Evolutionary conservation across 1,140 invertebrate species (phyloP).

Genomic region (Sarcophaga peregrina): DNA sequence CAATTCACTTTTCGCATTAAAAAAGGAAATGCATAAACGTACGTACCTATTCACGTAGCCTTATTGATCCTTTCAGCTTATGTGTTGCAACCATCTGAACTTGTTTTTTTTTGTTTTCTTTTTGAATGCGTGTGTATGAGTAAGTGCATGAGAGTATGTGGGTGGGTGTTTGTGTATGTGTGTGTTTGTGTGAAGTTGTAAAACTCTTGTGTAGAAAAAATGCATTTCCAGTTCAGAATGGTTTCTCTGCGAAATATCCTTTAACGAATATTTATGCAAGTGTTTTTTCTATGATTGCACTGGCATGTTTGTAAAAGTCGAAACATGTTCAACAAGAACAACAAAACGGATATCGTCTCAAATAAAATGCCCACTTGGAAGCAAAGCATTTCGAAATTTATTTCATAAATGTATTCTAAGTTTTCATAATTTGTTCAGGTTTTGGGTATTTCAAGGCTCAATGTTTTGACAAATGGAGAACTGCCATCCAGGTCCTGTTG

Average conservation of each 20-base stretch:
- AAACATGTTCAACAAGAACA: background rate
- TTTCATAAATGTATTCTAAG: too few species aligned
- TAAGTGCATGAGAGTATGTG: background rate
- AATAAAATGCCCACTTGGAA: background rate
- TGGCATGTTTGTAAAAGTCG: background rate
- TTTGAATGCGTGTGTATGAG: background rate
- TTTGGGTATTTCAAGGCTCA: too few species aligned
- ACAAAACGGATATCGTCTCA: background rate
- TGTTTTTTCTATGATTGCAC: conserved; percentile 3
- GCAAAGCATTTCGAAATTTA: background rate
- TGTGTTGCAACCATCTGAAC: background rate
- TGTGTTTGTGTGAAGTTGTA: background rate
- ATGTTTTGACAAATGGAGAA: too few species aligned
- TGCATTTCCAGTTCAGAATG: conserved; percentile 3
- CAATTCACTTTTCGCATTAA: background rate
- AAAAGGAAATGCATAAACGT: background rate
- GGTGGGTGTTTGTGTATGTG: background rate
- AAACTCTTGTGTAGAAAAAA: conserved; percentile 6
- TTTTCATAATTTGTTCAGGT: too few species aligned
- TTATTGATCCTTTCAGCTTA: conserved; percentile 34
- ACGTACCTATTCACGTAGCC: conserved; percentile 26
- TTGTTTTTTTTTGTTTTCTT: background rate
- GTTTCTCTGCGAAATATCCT: conserved; percentile 18
- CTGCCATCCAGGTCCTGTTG: too few species aligned
- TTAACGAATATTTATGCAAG: conserved; percentile 15